A percentile compares a stretch with the other conserved stretches of the same genome.
Conservation (phyloP, 64 coral and sea anemone species). For the Exaiptasia diaphana region DNA sequence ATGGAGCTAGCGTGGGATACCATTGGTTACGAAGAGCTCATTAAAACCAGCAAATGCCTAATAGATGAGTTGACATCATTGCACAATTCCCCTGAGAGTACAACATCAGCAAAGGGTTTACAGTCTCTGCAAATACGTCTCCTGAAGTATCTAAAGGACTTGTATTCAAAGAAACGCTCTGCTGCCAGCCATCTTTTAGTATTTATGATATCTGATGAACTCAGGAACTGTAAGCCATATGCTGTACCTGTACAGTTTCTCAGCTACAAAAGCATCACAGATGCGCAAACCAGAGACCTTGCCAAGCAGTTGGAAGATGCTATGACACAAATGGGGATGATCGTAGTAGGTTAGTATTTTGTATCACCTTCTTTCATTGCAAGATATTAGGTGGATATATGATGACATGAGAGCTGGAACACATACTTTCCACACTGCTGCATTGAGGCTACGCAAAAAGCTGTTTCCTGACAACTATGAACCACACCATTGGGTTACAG, state of each 20-base stretch:
- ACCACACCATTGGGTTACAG: slow-evolving; percentile 47
- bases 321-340: slow-evolving; percentile 56
- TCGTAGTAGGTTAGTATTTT: slow-evolving; percentile 30
- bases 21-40: slow-evolving; percentile 48
- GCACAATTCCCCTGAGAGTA: too few relatives aligned
- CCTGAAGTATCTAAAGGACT: slow-evolving; percentile 3
- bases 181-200: slow-evolving; percentile 50
- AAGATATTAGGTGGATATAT: slow-evolving; percentile 56
- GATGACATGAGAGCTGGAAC: not conserved
- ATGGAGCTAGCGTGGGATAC: slow-evolving; percentile 63
- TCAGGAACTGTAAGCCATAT: slow-evolving; percentile 36
- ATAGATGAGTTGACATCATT: slow-evolving; percentile 4
- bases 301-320: slow-evolving; percentile 17
- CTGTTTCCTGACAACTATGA: slow-evolving; percentile 55
- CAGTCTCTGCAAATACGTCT: not conserved
- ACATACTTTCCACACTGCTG: slow-evolving; percentile 40
- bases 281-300: slow-evolving; percentile 20
- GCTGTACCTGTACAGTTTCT: slow-evolving; percentile 29
- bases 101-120: not conserved
- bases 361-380: too few relatives aligned
- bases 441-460: slow-evolving; percentile 18
- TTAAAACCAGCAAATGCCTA: not conserved
- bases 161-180: slow-evolving; percentile 32
- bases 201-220: slow-evolving; percentile 63
- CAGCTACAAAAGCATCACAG: slow-evolving; percentile 16